phyloP scores from a whole-genome alignment of 2,797 vertebrate genomes.

The Paguma larvata region DNA sequence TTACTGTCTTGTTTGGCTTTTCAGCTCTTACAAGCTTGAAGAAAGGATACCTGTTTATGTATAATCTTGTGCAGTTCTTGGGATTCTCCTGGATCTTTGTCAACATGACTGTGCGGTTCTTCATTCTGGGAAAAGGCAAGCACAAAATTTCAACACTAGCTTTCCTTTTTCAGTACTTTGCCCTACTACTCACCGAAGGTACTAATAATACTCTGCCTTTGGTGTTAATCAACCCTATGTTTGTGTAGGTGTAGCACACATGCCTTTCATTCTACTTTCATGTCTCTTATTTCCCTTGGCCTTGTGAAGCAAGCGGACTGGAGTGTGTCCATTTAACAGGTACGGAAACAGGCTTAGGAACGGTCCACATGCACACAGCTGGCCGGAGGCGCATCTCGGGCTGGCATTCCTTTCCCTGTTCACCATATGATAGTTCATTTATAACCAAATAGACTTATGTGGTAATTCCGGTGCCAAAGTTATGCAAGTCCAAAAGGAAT shows the following conservation, averaged over 20 bases:
- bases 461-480: background rate
- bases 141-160: background rate
- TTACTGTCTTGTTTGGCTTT: conserved; percentile 59
- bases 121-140: conserved; percentile 96
- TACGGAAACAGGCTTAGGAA: background rate
- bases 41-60: conserved; percentile 94
- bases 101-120: conserved; percentile 97
- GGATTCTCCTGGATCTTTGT: conserved; percentile 99
- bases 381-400: background rate
- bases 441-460: background rate
- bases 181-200: background rate
- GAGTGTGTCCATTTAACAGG: background rate
- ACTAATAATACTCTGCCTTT: background rate
- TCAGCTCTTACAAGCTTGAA: conserved; percentile 92
- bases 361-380: background rate
- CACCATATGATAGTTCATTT: background rate
- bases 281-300: background rate
- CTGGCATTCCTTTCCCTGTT: background rate
- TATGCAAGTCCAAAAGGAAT: background rate
- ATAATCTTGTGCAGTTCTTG: conserved; percentile 98
- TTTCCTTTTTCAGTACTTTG: background rate
- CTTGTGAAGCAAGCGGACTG: background rate
- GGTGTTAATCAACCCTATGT: background rate
- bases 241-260: background rate
- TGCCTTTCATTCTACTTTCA: background rate